A percentile compares a stretch with the other conserved stretches of the same genome.
phyloP scores from a whole-genome alignment of 2,888 invertebrate species.

The Acanthosoma haemorrhoidale region DNA sequence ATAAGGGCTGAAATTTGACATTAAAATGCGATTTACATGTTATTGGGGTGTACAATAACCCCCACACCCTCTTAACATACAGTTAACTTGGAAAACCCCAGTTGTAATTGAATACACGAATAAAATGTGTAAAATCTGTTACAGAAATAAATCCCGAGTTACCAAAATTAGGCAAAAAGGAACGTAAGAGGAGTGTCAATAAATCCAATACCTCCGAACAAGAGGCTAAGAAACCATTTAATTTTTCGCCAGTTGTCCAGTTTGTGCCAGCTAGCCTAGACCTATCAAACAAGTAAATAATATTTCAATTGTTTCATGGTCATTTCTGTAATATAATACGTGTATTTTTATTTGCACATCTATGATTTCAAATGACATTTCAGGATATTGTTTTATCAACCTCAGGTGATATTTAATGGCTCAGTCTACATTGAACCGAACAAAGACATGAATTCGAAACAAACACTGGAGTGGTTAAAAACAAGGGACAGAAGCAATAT shows the following conservation, averaged over 20 bases:
- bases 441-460: neutral
- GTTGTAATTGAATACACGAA: too few relatives aligned
- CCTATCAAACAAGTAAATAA: slow-evolving; percentile 6
- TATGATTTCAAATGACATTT: neutral
- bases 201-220: neutral
- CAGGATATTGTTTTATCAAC: slow-evolving; percentile 10
- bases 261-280: slow-evolving; percentile 4
- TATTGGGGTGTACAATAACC: too few relatives aligned
- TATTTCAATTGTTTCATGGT: neutral
- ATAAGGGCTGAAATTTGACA: too few relatives aligned
- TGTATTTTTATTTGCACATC: too few relatives aligned
- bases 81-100: too few relatives aligned
- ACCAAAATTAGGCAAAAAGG: neutral
- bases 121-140: too few relatives aligned
- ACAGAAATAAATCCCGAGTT: too few relatives aligned
- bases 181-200: neutral
- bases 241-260: neutral
- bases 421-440: neutral
- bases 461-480: too few relatives aligned
- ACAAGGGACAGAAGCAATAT: neutral
- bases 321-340: too few relatives aligned
- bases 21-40: too few relatives aligned
- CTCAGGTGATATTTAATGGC: neutral
- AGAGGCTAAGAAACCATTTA: neutral
- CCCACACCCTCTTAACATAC: too few relatives aligned